Conservation (phyloP, 2,888 invertebrate genomes). For the Lithophane semibrunnea region DNA sequence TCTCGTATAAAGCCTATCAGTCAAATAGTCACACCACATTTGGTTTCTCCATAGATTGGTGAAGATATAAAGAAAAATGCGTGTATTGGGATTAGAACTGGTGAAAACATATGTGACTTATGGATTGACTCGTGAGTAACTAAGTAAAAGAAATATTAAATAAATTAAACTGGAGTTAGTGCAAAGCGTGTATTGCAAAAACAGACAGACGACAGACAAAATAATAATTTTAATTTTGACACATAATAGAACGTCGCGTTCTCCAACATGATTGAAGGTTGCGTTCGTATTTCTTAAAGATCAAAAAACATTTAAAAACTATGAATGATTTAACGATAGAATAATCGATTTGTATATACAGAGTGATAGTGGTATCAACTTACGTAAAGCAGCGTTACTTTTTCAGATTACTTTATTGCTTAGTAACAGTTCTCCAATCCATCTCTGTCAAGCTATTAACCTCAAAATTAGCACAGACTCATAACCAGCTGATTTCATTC, state of each 20-base stretch:
- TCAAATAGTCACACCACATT: neutral
- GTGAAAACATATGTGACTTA: too few species aligned
- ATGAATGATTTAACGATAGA: neutral
- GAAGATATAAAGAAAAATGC: neutral
- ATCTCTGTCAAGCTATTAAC: constrained; percentile 41
- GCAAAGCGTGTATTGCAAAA: too few species aligned
- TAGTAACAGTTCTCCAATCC: constrained; percentile 29
- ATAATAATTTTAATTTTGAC: too few species aligned
- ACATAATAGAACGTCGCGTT: too few species aligned
- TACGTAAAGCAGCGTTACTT: constrained; percentile 5
- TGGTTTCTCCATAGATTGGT: neutral
- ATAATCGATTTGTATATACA: neutral
- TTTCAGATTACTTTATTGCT: neutral
- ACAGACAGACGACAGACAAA: too few species aligned
- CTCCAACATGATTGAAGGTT: too few species aligned
- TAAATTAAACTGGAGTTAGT: too few species aligned
- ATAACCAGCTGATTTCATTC: constrained; percentile 52
- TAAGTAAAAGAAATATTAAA: too few species aligned
- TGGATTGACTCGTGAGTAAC: too few species aligned
- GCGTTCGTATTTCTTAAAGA: too few species aligned
- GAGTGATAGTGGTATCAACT: neutral
- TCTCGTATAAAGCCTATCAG: neutral
- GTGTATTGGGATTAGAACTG: too few species aligned
- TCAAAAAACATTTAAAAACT: neutral
- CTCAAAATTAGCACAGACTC: constrained; percentile 44